phyloP scores from a whole-genome alignment of 2,888 invertebrate genomes.

The Plutella xylostella region DNA sequence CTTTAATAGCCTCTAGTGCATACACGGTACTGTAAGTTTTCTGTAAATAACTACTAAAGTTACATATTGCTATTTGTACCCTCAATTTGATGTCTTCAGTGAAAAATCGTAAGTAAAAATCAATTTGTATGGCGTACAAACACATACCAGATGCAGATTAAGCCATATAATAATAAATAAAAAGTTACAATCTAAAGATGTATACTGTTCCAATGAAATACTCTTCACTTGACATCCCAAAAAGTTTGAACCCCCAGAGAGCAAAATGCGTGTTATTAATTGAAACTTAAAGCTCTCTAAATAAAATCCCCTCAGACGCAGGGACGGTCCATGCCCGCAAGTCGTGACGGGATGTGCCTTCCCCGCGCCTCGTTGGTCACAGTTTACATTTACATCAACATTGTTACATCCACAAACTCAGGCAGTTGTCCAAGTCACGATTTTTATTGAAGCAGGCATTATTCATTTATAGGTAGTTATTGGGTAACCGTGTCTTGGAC shows the following conservation, averaged over 20 bases:
- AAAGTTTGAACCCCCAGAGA: conserved; percentile 45
- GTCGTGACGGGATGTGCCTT: conserved; percentile 47
- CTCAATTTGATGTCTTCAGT: neutral
- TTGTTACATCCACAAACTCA: no score
- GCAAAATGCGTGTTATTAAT: conserved; percentile 30
- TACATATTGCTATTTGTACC: conserved; percentile 1
- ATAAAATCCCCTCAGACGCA: conserved; percentile 38
- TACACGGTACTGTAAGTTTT: neutral
- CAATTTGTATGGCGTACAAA: neutral
- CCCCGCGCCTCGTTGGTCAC: conserved; percentile 52
- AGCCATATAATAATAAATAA: conserved; percentile 2
- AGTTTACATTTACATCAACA: conserved; percentile 25
- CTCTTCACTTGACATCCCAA: conserved; percentile 66
- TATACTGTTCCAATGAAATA: conserved; percentile 17
- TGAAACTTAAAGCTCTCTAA: conserved; percentile 39
- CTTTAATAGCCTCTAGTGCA: neutral
- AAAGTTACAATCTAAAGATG: no score
- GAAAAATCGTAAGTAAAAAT: no score
- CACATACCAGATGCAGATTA: neutral
- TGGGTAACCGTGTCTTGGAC: no score
- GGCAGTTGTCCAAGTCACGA: no score
- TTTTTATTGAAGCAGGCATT: no score
- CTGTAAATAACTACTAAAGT: neutral
- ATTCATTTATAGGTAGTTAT: no score
- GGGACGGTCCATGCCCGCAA: conserved; percentile 47